Evolutionary conservation across 2,113 vertebrate genomes (phyloP).

Genomic region (Nycticebus coucang): DNA sequence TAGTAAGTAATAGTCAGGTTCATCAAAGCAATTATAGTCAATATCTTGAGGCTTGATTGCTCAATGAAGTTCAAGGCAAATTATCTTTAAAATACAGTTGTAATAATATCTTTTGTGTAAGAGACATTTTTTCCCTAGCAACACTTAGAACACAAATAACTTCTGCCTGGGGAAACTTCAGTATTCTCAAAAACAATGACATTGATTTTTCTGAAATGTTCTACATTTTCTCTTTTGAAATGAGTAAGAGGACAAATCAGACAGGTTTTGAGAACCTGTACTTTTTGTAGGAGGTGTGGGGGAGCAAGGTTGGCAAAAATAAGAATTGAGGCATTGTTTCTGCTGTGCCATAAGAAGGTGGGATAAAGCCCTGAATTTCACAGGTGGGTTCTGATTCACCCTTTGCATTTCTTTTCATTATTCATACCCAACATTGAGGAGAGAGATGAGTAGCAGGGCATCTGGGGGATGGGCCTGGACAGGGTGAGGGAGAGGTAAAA

Average conservation of each 20-base stretch:
- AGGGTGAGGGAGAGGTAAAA: not conserved
- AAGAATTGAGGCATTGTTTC: conserved; percentile 60
- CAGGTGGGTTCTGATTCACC: conserved; percentile 14
- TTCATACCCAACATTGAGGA: not conserved
- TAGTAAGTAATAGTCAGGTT: conserved; percentile 13
- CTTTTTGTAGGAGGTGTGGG: conserved; percentile 50
- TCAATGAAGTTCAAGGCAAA: conserved; percentile 48
- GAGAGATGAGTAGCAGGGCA: not conserved
- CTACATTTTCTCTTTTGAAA: conserved; percentile 38
- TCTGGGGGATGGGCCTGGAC: not conserved
- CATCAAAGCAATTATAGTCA: conserved; percentile 20
- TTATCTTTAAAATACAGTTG: conserved; percentile 40
- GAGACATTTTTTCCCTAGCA: conserved; percentile 38
- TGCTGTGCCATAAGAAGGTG: conserved; percentile 30
- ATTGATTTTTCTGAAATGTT: conserved; percentile 21
- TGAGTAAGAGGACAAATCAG: conserved; percentile 39
- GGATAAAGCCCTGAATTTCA: not conserved
- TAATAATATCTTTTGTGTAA: conserved; percentile 15
- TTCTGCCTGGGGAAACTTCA: conserved; percentile 47
- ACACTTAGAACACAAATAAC: conserved; percentile 30
- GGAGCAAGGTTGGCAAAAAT: conserved; percentile 12
- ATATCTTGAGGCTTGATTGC: conserved; percentile 5
- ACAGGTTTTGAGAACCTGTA: conserved; percentile 42
- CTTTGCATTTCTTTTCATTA: not conserved
- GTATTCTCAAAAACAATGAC: conserved; percentile 62